Conservation (phyloP, 2,888 invertebrate species). For the Eristalinus sepulchralis region DNA sequence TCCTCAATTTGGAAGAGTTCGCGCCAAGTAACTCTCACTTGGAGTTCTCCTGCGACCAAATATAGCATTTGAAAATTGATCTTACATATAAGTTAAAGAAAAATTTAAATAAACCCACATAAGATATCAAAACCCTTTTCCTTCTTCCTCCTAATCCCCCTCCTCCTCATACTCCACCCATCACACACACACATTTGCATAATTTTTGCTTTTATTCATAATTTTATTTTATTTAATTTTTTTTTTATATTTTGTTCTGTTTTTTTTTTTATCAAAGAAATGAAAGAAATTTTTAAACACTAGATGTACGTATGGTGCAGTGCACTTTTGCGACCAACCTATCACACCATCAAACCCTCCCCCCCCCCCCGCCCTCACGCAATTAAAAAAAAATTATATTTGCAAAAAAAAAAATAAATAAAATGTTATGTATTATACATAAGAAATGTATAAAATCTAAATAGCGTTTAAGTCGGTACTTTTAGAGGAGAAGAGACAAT, state of each 20-base stretch:
- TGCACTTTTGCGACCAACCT: not conserved
- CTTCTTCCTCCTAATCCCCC: not conserved
- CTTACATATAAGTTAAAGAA: slow-evolving; percentile 50
- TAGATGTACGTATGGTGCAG: not conserved
- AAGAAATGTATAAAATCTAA: not conserved
- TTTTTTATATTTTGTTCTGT: not conserved
- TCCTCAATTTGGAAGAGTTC: slow-evolving; percentile 24
- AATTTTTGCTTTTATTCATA: not conserved
- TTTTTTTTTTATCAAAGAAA: not conserved
- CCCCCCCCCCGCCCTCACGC: not conserved
- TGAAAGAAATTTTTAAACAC: not conserved
- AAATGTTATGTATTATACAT: not conserved
- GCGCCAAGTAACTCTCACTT: slow-evolving; percentile 33
- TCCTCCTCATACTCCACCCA: not conserved
- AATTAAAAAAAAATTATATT: not conserved
- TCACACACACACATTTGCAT: not conserved
- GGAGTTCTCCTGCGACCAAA: slow-evolving; percentile 49
- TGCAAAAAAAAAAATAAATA: not conserved
- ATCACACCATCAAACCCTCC: not conserved
- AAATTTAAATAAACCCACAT: slow-evolving; percentile 20
- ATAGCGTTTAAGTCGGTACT: not conserved
- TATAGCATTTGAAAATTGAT: slow-evolving; percentile 66
- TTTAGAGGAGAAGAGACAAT: not conserved
- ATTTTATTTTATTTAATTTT: not conserved
- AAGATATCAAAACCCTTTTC: not conserved